A percentile compares a stretch with the other conserved stretches of the same genome.
Evolutionary conservation across 1,140 invertebrate species (phyloP).

Genomic region (Nautilus pompilius): DNA sequence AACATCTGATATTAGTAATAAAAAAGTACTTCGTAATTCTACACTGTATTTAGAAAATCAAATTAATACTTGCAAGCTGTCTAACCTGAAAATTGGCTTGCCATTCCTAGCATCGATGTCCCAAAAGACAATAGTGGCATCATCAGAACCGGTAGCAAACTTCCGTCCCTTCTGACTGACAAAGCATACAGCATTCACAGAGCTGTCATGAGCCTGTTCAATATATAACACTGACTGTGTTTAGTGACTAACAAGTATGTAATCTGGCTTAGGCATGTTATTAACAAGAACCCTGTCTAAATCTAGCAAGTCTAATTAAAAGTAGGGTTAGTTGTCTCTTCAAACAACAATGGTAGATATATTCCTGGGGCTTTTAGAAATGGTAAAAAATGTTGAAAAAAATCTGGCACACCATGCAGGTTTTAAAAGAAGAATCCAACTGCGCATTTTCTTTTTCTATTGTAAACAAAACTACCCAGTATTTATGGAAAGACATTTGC

Average conservation of each 20-base stretch:
- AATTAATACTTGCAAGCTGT: background rate
- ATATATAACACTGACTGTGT: background rate
- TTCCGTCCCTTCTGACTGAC: slow-evolving; percentile 5
- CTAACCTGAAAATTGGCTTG: background rate
- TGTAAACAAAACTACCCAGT: too few species aligned
- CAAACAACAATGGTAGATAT: background rate
- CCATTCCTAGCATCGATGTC: slow-evolving; percentile 12
- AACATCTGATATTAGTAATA: background rate
- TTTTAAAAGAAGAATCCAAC: too few species aligned
- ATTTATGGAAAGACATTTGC: too few species aligned
- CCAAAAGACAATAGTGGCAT: slow-evolving; percentile 21
- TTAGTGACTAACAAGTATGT: background rate
- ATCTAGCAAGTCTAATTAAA: background rate
- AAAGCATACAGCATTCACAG: slow-evolving; percentile 29
- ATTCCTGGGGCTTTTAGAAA: background rate
- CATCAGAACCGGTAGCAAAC: slow-evolving; percentile 35
- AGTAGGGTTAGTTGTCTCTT: background rate
- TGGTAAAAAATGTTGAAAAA: too few species aligned
- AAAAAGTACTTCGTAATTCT: background rate
- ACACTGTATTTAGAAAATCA: background rate
- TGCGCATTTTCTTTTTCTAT: too few species aligned
- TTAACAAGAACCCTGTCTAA: background rate
- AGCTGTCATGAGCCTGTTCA: slow-evolving; percentile 33
- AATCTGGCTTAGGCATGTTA: background rate
- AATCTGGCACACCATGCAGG: too few species aligned